Evolutionary conservation across 53 echinoderm and acorn worm species (phyloP), one percentile per base, ranked within the genome.

Genomic region (Paracentrotus lividus): DNA sequence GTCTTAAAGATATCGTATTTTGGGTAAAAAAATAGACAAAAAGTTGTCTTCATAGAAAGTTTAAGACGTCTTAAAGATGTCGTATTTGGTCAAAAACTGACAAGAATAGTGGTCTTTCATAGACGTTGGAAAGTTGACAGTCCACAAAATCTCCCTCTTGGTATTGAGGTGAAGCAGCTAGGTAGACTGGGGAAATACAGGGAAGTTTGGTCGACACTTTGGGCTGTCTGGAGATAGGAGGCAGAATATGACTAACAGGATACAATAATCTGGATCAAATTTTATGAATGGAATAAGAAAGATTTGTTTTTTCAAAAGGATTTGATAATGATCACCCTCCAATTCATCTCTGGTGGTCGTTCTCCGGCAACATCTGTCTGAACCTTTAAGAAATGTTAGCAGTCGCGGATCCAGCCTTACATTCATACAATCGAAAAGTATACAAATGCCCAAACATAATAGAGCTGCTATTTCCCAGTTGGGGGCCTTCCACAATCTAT

Each of bases 231-330:
- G 84, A 84, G 84, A 84, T 84, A n/a, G n/a, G 29, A 1, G 84
- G 49, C 13, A 84, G 84, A n/a, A 84, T 84, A 51, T 84, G 84
- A 84, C 84, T 84, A 84, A 84, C 47, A 84, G 84, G 84, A 84
- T 47, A 47, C 49, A 14, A 26, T 15, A 84, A 84, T 51, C 84
- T 84, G 84, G 84, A 49, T 51, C 49, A 34, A 49, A 84, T 84
- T 84, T 84, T 84, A 84, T 84, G 84, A 84, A 84, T 84, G 84
- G 84, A 31, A 84, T 47, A 12, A 45, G 21, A n/a, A n/a, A 51
- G 47, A 38, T 2, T 51, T 84, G 45, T 47, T 51, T 84, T n/a
- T 45, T 84, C 84, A 84, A 43, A 84, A n/a, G 51, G 8, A 47
- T 38, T 38, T 38, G 34, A 27, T 15, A 14, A 32, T 15, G 38